Base-by-base conservation (phyloP, 2,797 vertebrate genomes). In the Galago senegalensis region DNA sequence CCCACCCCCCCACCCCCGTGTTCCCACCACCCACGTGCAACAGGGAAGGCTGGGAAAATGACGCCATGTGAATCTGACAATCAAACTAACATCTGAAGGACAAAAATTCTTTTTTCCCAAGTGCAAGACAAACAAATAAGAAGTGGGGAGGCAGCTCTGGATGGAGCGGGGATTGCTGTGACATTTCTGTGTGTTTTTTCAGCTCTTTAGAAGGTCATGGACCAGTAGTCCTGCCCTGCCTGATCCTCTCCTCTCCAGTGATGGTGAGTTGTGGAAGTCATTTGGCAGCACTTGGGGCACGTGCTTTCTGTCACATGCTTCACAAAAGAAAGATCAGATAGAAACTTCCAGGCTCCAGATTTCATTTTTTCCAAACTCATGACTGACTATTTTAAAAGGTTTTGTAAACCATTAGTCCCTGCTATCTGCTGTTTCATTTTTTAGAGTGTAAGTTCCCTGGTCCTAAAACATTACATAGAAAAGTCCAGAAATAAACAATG, bases 141-240 rank as follows among this genome's bases (percentile, higher is more conserved):
- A 72, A 6, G 25, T 3, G 14, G 21, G 2, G 31, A 89, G 34
- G 2, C 27, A 6, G 20, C n/a, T 37, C 61, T 37, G 11, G 8
- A 16, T 27, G n/a, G 13, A 16, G 7, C 2, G 0, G 5, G 20
- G 16, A 2, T 3, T 9, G 17, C 16, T 23, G 13, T 3, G 13
- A 53, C 49, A 14, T 73, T 14, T 37, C 63, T 61, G 67, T 5
- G 0, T 0, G 7, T 49, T 23, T 65, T 14, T 17, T 4, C 9
- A 49, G 12, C 3, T 63, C 13, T 93, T 40, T 17, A 1, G 9
- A 58, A 46, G 8, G 2, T 4, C 18, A 40, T 40, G 40, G 40
- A 40, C 40, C 4, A 40, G 40, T 5, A 5, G 40, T 7, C 40
- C 67, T 37, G 5, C 7, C 16, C 23, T 31, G 80, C 14, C 6